Conservation (phyloP, 1,140 invertebrate species). For the Lysiphlebus fabarum region DNA sequence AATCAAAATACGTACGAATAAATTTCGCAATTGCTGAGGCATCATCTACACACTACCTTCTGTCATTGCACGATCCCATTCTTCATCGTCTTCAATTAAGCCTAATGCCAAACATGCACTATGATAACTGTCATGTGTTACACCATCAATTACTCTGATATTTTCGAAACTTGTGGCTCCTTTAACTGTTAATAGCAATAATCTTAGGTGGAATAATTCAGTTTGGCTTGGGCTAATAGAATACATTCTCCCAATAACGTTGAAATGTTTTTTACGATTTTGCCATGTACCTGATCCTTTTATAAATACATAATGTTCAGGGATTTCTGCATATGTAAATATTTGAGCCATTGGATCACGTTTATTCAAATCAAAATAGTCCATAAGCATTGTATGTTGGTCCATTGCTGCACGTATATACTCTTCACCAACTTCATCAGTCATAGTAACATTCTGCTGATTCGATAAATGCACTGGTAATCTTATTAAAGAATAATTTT, state of each 20-base stretch:
- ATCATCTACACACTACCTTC: constrained; percentile 22
- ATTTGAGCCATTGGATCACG: constrained; percentile 9
- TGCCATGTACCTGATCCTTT: constrained; percentile 3
- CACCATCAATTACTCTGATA: too few relatives aligned
- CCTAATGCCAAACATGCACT: too few relatives aligned
- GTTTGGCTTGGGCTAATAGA: too few relatives aligned
- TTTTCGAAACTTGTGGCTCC: too few relatives aligned
- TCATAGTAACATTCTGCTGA: constrained; percentile 13
- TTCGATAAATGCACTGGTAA: constrained; percentile 20
- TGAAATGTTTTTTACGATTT: constrained; percentile 12
- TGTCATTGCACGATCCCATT: too few relatives aligned
- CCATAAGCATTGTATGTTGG: constrained; percentile 6
- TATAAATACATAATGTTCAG: constrained; percentile 6
- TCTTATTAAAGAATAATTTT: constrained; percentile 20
- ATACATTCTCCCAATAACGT: too few relatives aligned
- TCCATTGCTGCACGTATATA: constrained; percentile 14
- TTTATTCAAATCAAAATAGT: constrained; percentile 16
- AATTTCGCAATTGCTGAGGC: constrained; percentile 16
- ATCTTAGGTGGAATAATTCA: too few relatives aligned
- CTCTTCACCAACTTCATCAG: constrained; percentile 12
- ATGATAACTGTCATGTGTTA: too few relatives aligned
- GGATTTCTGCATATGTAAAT: constrained; percentile 9
- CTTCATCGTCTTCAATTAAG: too few relatives aligned
- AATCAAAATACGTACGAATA: constrained; percentile 19
- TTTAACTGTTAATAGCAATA: too few relatives aligned